Evolutionary conservation across 1,140 invertebrate species (phyloP), one percentile per base, ranked within the genome.

Genomic region (Anoplophora glabripennis): DNA sequence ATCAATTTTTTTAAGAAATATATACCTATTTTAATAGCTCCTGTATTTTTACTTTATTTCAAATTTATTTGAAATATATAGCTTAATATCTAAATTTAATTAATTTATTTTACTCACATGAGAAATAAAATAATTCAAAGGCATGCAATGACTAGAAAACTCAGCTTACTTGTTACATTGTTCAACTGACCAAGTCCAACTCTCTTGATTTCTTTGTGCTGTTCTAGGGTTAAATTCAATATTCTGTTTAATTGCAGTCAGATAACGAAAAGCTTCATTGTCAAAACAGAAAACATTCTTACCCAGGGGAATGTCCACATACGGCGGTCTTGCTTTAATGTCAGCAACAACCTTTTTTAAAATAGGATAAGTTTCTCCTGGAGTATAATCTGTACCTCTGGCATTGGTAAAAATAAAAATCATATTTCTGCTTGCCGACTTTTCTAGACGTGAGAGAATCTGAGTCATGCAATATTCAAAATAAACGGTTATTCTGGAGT

Each of bases 391-490:
- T 4, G 59, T 64, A n/a, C 64, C 64, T 54, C 61, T 64, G 3
- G 66, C 52, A 57, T 68, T 64, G 1, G 72, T 72, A 52, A 72
- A 74, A 4, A 72, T 41, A 57, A 74, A 74, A 9, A 72, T 42
- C 36, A 74, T 66, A 56, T 74, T 74, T 12, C 60, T 55, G 15
- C 62, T 52, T 1, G 71, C 71, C 7, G 64, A 67, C 47, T 70
- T 69, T 14, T 74, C 67, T 46, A 74, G 59, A 44, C 67, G 55
- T 0, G 69, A 68, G 14, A 74, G 53, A 17, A 74, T 63, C 48
- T 72, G 66, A 52, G 64, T 56, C 5, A 72, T 64, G 45, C 72
- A 72, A 37, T 69, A 72, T 36, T 70, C 59, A 56, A 74, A 74
- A 7, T 59, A 51, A 7, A 64, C 54, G 18, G 51, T 69, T 14